These are phyloP conservation scores for Anthrax anthrax DNA, from an alignment of 2,888 invertebrate species.

Conservation along the genomic window DNA sequence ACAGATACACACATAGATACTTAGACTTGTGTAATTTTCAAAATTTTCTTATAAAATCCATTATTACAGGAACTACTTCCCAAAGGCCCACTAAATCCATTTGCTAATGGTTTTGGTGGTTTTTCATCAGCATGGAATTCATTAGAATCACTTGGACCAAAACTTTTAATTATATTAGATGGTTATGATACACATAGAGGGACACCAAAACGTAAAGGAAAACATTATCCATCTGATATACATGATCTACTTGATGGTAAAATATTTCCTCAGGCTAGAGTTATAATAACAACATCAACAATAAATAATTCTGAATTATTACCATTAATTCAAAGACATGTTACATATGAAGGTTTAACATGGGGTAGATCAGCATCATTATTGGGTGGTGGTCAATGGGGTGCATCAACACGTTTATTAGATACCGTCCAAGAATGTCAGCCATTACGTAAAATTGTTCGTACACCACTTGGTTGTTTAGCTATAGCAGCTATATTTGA, in stretches of 20 bases:
- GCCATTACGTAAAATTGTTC: slow-evolving; percentile 32
- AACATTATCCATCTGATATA: slow-evolving; percentile 34
- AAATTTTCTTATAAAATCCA: too few species aligned
- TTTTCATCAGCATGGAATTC: slow-evolving; percentile 36
- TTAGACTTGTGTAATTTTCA: too few species aligned
- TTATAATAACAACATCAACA: slow-evolving; percentile 38
- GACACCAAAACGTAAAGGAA: slow-evolving; percentile 26
- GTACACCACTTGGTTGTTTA: slow-evolving; percentile 40
- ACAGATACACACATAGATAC: too few species aligned
- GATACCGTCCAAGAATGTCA: slow-evolving; percentile 33
- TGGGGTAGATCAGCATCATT: slow-evolving; percentile 37
- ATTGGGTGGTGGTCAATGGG: slow-evolving; percentile 36
- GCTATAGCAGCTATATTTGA: slow-evolving; percentile 39
- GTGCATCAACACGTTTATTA: slow-evolving; percentile 32
- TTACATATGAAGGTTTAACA: slow-evolving; percentile 37
- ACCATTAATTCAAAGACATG: slow-evolving; percentile 36
- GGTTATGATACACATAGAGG: slow-evolving; percentile 35
- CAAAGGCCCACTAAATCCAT: slow-evolving; percentile 26
- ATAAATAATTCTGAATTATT: slow-evolving; percentile 28
- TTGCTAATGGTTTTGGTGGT: slow-evolving; percentile 20
- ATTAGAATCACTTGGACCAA: slow-evolving; percentile 34
- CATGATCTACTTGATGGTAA: slow-evolving; percentile 39
- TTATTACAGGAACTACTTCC: slow-evolving; percentile 35
- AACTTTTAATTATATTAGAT: slow-evolving; percentile 38
- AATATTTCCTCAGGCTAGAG: slow-evolving; percentile 38